Evolutionary conservation across 2,888 invertebrate genomes (phyloP), one percentile per base, ranked within the genome.

Genomic region (Rotaria sp.): DNA sequence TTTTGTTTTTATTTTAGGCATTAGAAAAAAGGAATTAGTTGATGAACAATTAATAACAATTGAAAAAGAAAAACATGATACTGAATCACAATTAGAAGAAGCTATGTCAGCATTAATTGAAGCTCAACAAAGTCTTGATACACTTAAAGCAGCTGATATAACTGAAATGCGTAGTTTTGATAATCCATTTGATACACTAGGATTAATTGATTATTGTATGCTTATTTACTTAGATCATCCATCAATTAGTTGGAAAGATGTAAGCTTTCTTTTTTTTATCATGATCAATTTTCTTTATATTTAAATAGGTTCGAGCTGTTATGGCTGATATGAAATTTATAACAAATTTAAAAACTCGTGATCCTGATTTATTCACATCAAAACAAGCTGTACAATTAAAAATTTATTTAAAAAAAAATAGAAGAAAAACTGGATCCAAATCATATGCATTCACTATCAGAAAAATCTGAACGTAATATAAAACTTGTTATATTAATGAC

Each of bases 241-340:
- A 59, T 59, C 59, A 3, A 59, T 59, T 18, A 59, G 13, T 59
- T 59, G 59, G 59, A 59, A 59, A 59, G 41, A 35, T 87, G 96
- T 96, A 0, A 95, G 88, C 94, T 95, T n/a, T 96, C 96, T 48
- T 96, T 96, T 92, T 90, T 94, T 95, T 95, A 90, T 96, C 96
- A 90, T 96, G 96, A 21, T 35, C 48, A 38, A 87, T 57, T 88
- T n/a, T 84, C 45, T 88, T 87, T 11, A 45, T 45, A 11, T 45
- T 45, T 87, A 88, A 87, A 67, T 84, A 87, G n/a, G 88, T 87
- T 48, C 84, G 87, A 88, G 87, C 48, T 5, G 67, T 88, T 5
- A 88, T 88, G 88, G 84, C 88, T n/a, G 88, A 88, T 75, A 85
- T 87, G 45, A 87, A 84, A 90, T 94, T 96, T 38, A 95, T 94